Evolutionary conservation across 2,113 vertebrate species (phyloP).

Genomic region (Formicarius rufipectus): DNA sequence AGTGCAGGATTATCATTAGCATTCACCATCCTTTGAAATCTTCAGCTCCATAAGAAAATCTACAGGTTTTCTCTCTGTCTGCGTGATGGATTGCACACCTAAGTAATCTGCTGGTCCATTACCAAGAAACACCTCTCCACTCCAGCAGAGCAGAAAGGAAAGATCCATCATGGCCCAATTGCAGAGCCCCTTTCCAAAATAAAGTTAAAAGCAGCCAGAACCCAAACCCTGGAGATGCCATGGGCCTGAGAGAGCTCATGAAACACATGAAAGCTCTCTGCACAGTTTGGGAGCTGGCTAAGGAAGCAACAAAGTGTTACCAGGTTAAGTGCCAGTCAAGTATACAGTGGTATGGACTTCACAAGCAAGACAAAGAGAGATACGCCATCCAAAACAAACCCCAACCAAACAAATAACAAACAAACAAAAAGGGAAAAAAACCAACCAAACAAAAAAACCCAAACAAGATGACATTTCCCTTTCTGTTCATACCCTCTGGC

Average conservation of each 20-base stretch:
- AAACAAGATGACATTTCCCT: not conserved
- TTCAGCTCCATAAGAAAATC: constrained; percentile 3
- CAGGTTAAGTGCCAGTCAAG: not conserved
- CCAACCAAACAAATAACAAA: too few species aligned
- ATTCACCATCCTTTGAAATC: constrained; percentile 7
- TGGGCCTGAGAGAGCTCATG: not conserved
- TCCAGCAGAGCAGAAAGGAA: not conserved
- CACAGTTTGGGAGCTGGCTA: not conserved
- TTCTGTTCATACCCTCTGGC: not conserved
- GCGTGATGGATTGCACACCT: not conserved
- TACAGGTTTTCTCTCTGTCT: not conserved
- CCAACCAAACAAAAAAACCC: too few species aligned
- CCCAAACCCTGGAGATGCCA: not conserved
- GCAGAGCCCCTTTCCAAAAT: not conserved
- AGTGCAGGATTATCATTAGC: not conserved
- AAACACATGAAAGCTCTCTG: not conserved
- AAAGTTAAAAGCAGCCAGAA: not conserved
- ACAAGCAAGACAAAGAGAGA: not conserved
- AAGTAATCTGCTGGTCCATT: not conserved
- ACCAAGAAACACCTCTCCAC: not conserved
- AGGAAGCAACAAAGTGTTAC: not conserved
- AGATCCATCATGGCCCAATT: not conserved
- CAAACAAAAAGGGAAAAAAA: too few species aligned
- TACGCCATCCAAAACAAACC: not conserved
- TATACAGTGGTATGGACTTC: not conserved